Conservation (phyloP, 1,140 invertebrate genomes). For the Eupeodes corollae region DNA sequence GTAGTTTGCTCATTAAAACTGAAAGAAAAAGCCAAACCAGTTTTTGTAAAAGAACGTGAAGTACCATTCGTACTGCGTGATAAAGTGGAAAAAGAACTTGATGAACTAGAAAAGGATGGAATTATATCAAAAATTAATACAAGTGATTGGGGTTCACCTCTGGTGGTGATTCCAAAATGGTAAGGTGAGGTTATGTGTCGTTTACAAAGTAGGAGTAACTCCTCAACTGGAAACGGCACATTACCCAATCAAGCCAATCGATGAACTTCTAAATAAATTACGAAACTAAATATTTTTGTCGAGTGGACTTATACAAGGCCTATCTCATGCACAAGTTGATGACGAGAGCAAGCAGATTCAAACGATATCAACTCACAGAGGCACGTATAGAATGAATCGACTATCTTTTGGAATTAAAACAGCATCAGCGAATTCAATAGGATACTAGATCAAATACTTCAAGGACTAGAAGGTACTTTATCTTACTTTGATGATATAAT, state of each 20-base stretch:
- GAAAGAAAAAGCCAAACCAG: background rate
- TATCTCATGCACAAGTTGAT: constrained; percentile 33
- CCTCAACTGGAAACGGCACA: constrained; percentile 20
- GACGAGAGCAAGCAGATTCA: constrained; percentile 21
- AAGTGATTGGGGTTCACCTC: constrained; percentile 33
- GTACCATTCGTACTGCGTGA: constrained; percentile 34
- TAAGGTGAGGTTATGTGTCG: constrained; percentile 35
- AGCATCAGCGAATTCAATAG: background rate
- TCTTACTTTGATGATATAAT: background rate
- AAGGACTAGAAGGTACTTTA: background rate
- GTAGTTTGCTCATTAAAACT: background rate
- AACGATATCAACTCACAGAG: constrained; percentile 32
- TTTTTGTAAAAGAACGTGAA: background rate
- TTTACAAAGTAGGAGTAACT: constrained; percentile 36
- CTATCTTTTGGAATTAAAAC: constrained; percentile 27
- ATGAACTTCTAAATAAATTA: constrained; percentile 28
- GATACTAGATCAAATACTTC: background rate
- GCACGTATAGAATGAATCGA: constrained; percentile 25
- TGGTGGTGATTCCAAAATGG: constrained; percentile 41
- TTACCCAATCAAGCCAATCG: constrained; percentile 39
- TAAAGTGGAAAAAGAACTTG: constrained; percentile 33
- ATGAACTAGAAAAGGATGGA: constrained; percentile 16
- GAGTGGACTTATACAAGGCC: constrained; percentile 30
- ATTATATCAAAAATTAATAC: constrained; percentile 12
- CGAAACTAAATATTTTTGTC: constrained; percentile 16